Percentiles rank a stretch among this genome's conserved stretches.
These are phyloP conservation scores for Eumerus sabulonum DNA, from an alignment of 2,888 invertebrate genomes.

Conservation along the genomic window DNA sequence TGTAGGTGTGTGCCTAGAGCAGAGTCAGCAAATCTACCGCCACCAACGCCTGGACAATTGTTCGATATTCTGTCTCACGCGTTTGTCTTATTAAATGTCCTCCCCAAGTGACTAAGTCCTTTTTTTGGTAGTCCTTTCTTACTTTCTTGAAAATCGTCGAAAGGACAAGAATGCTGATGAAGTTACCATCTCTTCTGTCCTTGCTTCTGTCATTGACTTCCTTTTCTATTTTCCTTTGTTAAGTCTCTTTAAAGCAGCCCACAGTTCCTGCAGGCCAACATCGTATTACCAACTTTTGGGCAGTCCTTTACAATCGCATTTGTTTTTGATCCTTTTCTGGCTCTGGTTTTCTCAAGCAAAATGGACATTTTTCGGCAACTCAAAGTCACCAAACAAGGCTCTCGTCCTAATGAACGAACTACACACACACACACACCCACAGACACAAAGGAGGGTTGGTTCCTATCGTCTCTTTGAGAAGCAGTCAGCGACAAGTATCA, in stretches of 20 bases:
- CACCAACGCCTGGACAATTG: slow-evolving; percentile 19
- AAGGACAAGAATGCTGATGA: slow-evolving; percentile 20
- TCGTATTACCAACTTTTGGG: slow-evolving; percentile 31
- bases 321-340: too few relatives aligned
- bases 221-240: neutral
- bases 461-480: slow-evolving; percentile 5
- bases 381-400: slow-evolving; percentile 6
- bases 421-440: neutral
- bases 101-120: slow-evolving; percentile 9
- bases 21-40: slow-evolving; percentile 38
- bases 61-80: slow-evolving; percentile 28
- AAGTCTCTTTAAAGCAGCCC: neutral
- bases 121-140: slow-evolving; percentile 1
- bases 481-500: slow-evolving; percentile 45
- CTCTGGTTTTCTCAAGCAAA: neutral
- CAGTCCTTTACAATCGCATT: too few relatives aligned
- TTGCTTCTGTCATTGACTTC: slow-evolving; percentile 14
- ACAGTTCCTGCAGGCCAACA: slow-evolving; percentile 12
- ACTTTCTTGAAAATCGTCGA: neutral
- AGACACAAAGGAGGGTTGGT: neutral
- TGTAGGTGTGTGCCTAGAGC: slow-evolving; percentile 12
- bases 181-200: slow-evolving; percentile 16
- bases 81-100: slow-evolving; percentile 42
- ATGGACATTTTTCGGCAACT: neutral
- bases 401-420: slow-evolving; percentile 25